phyloP scores from a whole-genome alignment of 2,113 vertebrate genomes.

The Callorhinus ursinus region DNA sequence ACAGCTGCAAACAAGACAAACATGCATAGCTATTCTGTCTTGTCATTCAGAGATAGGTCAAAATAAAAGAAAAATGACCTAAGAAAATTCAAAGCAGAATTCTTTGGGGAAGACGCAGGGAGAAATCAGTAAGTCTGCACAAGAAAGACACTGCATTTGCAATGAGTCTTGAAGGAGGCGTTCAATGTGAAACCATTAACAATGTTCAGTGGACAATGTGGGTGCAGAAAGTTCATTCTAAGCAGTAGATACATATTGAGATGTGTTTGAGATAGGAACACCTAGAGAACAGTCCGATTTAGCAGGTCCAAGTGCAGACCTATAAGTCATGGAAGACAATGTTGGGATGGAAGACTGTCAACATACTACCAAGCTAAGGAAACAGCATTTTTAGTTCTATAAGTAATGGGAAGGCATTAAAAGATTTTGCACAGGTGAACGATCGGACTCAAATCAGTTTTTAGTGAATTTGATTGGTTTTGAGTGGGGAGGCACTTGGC shows the following conservation, averaged over 20 bases:
- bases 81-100: not conserved
- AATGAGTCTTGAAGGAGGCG: not conserved
- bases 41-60: not conserved
- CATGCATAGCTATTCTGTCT: not conserved
- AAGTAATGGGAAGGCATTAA: not conserved
- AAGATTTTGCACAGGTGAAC: not conserved
- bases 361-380: not conserved
- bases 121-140: not conserved
- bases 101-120: not conserved
- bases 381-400: not conserved
- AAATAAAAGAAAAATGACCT: not conserved
- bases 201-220: not conserved
- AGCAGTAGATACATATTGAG: not conserved
- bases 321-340: not conserved
- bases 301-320: not conserved
- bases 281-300: not conserved
- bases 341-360: not conserved
- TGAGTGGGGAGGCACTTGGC: not conserved
- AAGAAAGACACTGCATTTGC: not conserved
- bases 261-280: not conserved
- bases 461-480: not conserved
- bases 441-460: not conserved
- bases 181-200: not conserved
- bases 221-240: not conserved
- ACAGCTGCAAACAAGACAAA: not conserved